A percentile compares a stretch with the other conserved stretches of the same genome.
Conservation (phyloP, 2,113 vertebrate species). For the Phylloscopus trochilus region DNA sequence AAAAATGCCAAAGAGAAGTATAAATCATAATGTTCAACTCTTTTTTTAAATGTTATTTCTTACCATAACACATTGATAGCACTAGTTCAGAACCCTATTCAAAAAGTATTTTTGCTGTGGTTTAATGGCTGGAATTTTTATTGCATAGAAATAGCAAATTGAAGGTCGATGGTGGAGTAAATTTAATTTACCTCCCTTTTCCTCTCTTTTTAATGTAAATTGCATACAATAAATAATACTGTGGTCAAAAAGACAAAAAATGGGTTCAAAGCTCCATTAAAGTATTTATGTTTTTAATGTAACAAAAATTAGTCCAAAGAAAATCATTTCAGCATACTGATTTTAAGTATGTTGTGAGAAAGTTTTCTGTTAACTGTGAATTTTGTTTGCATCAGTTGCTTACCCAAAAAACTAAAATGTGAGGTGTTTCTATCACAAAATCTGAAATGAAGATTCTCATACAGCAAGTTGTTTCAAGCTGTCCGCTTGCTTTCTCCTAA, state of each 20-base stretch:
- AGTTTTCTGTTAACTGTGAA: not conserved
- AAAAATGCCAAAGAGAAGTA: constrained; percentile 5
- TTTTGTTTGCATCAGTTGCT: not conserved
- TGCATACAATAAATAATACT: not conserved
- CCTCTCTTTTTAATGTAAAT: not conserved
- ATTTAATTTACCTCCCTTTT: not conserved
- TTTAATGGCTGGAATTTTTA: not conserved
- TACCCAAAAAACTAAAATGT: not conserved
- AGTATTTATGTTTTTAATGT: not conserved
- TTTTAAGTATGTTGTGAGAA: not conserved
- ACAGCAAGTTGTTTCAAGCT: not conserved
- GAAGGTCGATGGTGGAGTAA: not conserved
- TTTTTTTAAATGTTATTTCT: not conserved
- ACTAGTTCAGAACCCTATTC: not conserved
- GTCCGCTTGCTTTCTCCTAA: not conserved
- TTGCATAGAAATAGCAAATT: not conserved
- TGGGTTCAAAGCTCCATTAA: not conserved
- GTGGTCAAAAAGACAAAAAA: not conserved
- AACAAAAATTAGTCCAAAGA: not conserved
- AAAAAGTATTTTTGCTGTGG: not conserved
- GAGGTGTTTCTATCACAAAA: not conserved
- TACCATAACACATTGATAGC: not conserved
- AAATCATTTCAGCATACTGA: not conserved
- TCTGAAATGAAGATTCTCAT: not conserved
- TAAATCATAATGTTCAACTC: not conserved